Evolutionary conservation across 2,113 vertebrate species (phyloP), one percentile per base, ranked within the genome.

Genomic region (Xenopus borealis): DNA sequence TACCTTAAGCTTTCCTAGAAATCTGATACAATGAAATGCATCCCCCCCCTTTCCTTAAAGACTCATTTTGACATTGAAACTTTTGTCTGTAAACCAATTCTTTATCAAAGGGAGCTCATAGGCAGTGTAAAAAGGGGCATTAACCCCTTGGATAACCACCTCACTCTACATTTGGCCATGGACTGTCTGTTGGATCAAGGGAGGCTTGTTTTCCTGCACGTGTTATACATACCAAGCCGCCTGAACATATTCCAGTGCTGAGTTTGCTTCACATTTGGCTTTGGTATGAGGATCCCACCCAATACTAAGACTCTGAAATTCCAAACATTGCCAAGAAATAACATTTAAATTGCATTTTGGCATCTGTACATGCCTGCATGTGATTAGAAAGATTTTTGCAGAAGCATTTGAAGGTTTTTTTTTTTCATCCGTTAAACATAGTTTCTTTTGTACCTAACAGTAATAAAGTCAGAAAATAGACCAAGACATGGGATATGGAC

Each of bases 111-210:
- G 12, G 40, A 18, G 19, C 27, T 14, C 72, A 33, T 19, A 64
- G 64, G 65, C 44, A 68, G 55, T 33, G 7, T 8, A 11, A 55
- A 46, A 2, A 59, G 0, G 53, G 62, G 12, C 63, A 66, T 66
- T 74, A 74, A 66, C 63, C 62, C 55, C 47, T 65, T n/a, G 17
- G 30, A 53, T 72, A 64, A 57, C 19, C 63, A 66, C 72, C 33
- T 61, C 46, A 47, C 63, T 63, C 40, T 55, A 2, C 53, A 55
- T 55, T 55, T 16, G 2, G 8, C 17, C 17, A 55, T 55, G 17
- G 12, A 16, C 14, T 55, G 53, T 55, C 53, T 2, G 53, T 9
- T 55, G 53, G 14, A 55, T n/a, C 17, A 55, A 16, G 7, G 53
- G 12, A 55, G 17, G 16, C 3, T 18, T 7, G 3, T 50, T 50